Evolutionary conservation across 2,113 vertebrate genomes (phyloP).

Genomic region (Chrysemys picta): DNA sequence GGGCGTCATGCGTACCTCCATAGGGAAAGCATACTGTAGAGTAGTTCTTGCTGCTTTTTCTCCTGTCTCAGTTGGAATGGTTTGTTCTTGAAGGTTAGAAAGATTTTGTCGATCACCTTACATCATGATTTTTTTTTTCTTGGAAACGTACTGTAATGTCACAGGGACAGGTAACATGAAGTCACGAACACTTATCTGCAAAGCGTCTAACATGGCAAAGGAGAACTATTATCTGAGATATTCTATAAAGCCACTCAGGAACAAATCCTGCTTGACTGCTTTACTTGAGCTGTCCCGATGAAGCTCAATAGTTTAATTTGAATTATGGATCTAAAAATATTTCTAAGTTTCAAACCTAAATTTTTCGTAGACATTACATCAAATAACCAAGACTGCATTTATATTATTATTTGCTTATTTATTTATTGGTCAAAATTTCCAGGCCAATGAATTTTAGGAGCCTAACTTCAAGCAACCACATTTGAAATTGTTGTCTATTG

Average conservation of each 20-base stretch:
- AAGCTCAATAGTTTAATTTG: slow-evolving; percentile 11
- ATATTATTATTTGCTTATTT: slow-evolving; percentile 4
- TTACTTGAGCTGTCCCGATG: not conserved
- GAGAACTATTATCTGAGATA: not conserved
- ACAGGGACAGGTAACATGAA: slow-evolving; percentile 15
- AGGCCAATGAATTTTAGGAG: not conserved
- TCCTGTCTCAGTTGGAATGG: not conserved
- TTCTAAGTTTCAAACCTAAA: not conserved
- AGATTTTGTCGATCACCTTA: slow-evolving; percentile 50
- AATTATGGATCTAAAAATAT: not conserved
- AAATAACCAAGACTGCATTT: not conserved
- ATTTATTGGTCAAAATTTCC: slow-evolving; percentile 9
- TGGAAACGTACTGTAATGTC: slow-evolving; percentile 28
- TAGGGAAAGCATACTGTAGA: not conserved
- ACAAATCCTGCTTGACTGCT: not conserved
- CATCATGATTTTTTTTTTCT: slow-evolving; percentile 45
- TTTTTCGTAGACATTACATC: not conserved
- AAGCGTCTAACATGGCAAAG: not conserved
- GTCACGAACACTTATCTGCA: not conserved
- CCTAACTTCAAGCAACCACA: not conserved
- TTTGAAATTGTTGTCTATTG: not conserved
- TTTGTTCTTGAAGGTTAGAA: slow-evolving; percentile 48
- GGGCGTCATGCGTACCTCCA: not conserved
- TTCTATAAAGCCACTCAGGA: not conserved
- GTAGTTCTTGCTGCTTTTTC: not conserved